Evolutionary conservation across 2,797 vertebrate genomes (phyloP), one percentile per base, ranked within the genome.

Genomic region (Anguilla obscura): DNA sequence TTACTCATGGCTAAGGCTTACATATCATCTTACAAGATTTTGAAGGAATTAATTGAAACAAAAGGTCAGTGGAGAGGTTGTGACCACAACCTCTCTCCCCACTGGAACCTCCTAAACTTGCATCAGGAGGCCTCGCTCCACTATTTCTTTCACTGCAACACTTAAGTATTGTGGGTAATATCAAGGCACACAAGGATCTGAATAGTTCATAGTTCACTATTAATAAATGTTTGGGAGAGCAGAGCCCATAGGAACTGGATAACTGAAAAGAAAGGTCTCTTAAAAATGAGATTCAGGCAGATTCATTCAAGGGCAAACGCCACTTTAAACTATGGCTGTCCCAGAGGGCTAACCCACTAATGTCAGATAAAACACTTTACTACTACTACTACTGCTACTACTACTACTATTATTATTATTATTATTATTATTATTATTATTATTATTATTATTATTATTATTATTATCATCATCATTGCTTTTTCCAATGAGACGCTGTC

Each of bases 291-390:
- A 71, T n/a, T 30, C 69, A 71, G 10, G n/a, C 27, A 10, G 27
- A 71, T 71, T 71, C n/a, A 71, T 33, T 71, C 69, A 71, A 71
- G 69, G 69, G 33, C 69, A 71, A n/a, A n/a, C 12, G n/a, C 27
- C 30, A 18, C n/a, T 71, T 71, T 71, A 27, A 71, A 71, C 69
- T 66, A 24, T 66, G 1, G 60, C 24, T 14, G 30, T 71, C 27
- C 27, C 27, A 30, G 69, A 71, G 69, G 63, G n/a, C n/a, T 71
- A 27, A 71, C n/a, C 69, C 69, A 0, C 69, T 58, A 58, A 58
- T 58, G 16, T 58, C 12, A 58, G 16, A 58, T 58, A 58, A 45
- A 45, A 18, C 56, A 58, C 56, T 58, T 52, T 18, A 54, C 12
- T 54, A 14, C 12, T 54, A 54, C 36, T 40, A 40, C 36, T 40